phyloP scores from a whole-genome alignment of 2,888 invertebrate genomes.

The Synanthedon formicaeformis region DNA sequence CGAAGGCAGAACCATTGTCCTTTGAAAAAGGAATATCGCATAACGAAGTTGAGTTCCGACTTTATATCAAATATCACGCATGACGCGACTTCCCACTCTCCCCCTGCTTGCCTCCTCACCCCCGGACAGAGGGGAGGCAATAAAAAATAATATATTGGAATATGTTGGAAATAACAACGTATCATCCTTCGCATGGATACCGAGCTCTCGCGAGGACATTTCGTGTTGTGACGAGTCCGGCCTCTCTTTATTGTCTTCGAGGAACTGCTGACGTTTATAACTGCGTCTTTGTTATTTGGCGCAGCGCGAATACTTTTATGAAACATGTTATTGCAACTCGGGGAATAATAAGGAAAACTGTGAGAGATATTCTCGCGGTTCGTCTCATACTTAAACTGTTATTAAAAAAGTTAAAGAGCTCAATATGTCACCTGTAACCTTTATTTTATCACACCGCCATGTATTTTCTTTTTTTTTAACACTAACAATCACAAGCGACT shows the following conservation, averaged over 20 bases:
- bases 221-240: constrained; percentile 60
- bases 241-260: constrained; percentile 55
- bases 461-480: too few species aligned
- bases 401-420: neutral
- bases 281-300: constrained; percentile 14
- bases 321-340: constrained; percentile 28
- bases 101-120: constrained; percentile 2
- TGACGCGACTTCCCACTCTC: constrained; percentile 52
- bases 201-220: constrained; percentile 42
- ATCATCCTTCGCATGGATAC: constrained; percentile 62
- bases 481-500: too few species aligned
- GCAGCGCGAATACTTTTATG: constrained; percentile 44
- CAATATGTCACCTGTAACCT: neutral
- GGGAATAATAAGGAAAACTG: constrained; percentile 31
- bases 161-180: constrained; percentile 72
- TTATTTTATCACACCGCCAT: too few species aligned
- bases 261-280: constrained; percentile 52
- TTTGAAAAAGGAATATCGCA: constrained; percentile 69
- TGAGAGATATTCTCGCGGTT: constrained; percentile 4
- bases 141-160: constrained; percentile 74
- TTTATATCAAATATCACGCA: constrained; percentile 72
- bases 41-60: constrained; percentile 70
- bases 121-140: constrained; percentile 44
- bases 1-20: constrained; percentile 58
- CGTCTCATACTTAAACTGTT: neutral